Percentiles rank a stretch among this genome's conserved stretches.
Evolutionary conservation across 2,113 vertebrate genomes (phyloP).

Genomic region (Eurystomus gularis): DNA sequence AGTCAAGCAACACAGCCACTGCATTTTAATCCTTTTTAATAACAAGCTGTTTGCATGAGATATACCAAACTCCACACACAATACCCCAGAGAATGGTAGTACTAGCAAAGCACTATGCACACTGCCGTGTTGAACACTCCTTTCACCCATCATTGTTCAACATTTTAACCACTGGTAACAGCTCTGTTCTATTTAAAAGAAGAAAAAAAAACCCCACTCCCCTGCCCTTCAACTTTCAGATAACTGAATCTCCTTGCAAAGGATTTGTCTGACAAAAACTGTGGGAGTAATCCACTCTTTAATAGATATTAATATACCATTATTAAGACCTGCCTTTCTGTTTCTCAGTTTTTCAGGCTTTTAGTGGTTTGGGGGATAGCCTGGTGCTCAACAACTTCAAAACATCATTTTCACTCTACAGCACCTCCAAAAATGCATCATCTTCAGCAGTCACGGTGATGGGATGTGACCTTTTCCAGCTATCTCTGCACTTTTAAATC

Average conservation of each 20-base stretch:
- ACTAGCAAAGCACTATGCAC: neutral
- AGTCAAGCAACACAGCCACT: neutral
- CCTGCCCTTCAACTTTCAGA: too few relatives aligned
- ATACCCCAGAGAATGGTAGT: neutral
- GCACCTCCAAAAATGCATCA: too few relatives aligned
- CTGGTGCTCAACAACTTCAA: neutral
- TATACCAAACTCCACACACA: neutral
- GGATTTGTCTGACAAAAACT: neutral
- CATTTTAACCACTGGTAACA: neutral
- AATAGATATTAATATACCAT: neutral
- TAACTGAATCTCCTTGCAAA: neutral
- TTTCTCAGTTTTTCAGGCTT: neutral
- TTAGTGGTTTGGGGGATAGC: neutral
- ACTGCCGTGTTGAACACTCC: neutral
- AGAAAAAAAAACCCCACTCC: too few relatives aligned
- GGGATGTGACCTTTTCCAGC: too few relatives aligned
- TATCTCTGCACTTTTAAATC: too few relatives aligned
- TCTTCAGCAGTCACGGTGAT: too few relatives aligned
- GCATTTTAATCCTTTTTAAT: neutral
- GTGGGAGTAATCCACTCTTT: neutral
- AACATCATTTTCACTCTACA: neutral
- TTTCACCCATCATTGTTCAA: neutral
- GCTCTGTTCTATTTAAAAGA: neutral
- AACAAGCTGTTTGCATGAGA: neutral
- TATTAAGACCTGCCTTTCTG: neutral